Evolutionary conservation across 2,888 invertebrate genomes (phyloP), one percentile per base, ranked within the genome.

Genomic region (Ecliptopera silaceata): DNA sequence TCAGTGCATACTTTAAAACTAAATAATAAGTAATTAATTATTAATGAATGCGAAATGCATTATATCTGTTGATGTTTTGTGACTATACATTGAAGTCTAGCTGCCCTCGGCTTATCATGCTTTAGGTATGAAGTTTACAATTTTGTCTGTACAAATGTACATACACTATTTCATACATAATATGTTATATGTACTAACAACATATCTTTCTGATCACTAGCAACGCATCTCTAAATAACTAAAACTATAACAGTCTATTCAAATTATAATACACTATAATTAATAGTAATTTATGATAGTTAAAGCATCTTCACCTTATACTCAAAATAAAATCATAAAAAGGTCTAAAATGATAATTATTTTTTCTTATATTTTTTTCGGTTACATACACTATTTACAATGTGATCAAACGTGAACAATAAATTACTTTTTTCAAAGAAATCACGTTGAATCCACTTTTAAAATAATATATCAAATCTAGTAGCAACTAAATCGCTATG

Each of bases 171-270:
- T 29, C 38, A 41, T 43, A 43, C 41, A 41, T 29, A 34, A 22
- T 15, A 42, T 45, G 39, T 29, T 29, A 17, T 15, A 42, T 49
- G 39, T 69, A 73, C 74, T 71, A 77, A 77, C 71, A 77, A 76
- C 75, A 68, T 54, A 66, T 74, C 67, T 68, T 71, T 72, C 73
- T 71, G 70, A 79, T 77, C 80, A 77, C 75, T 73, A 75, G 74
- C 75, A 81, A 85, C 84, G 68, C 59, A 64, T 77, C 78, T 73
- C 72, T 77, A 81, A 70, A 78, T 76, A 87, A 87, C 84, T 90
- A 88, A 89, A 88, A 84, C 86, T 91, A 90, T 91, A 91, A 91
- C 91, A 91, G 91, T 91, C 91, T 89, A 87, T 91, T 86, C 84
- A 86, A 91, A 89, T 88, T 87, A 89, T 88, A 88, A 86, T 90